Evolutionary conservation across 2,888 invertebrate genomes (phyloP), one percentile per base, ranked within the genome.

Genomic region (Amblyjoppa fuscipennis): DNA sequence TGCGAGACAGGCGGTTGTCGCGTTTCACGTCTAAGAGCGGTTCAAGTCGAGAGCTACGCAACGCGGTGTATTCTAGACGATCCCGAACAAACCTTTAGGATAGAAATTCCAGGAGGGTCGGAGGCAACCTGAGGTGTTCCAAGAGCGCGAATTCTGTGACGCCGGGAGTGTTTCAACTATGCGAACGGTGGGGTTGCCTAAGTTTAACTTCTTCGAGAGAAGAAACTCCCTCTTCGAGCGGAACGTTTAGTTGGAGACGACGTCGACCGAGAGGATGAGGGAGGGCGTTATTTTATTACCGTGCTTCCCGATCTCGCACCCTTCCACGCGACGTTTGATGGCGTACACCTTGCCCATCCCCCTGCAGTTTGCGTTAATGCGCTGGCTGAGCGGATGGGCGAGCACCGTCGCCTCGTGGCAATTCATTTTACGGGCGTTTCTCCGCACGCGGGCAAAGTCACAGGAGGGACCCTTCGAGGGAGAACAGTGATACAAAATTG

Each of bases 221-320:
- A n/a, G 76, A 59, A 76, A 78, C 73, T 59, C 81, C 79, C 73
- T 59, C 81, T 81, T 76, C 79, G 83, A 83, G 83, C 76, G 85
- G 75, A 84, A 64, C 84, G 68, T 87, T 87, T 70, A 70, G 74
- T 81, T 79, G 28, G 76, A 83, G 79, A 84, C 74, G 71, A 69
- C 38, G 53, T 69, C 69, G 80, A 71, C 73, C 64, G 56, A 68
- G 73, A 69, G 70, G 74, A 66, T 78, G 85, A 76, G 83, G 80
- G 85, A 80, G 87, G 88, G 89, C 89, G 90, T 92, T 92, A 92
- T 91, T 93, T 92, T 93, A 92, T 92, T 92, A 91, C 88, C 86
- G 75, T 88, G 88, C 89, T 59, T 90, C 89, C 88, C 86, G 87
- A 88, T 87, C 86, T 85, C 85, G 81, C 90, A 88, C 89, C 70